Evolutionary conservation across 2,888 invertebrate species (phyloP).

Genomic region (Heliconius cydno): DNA sequence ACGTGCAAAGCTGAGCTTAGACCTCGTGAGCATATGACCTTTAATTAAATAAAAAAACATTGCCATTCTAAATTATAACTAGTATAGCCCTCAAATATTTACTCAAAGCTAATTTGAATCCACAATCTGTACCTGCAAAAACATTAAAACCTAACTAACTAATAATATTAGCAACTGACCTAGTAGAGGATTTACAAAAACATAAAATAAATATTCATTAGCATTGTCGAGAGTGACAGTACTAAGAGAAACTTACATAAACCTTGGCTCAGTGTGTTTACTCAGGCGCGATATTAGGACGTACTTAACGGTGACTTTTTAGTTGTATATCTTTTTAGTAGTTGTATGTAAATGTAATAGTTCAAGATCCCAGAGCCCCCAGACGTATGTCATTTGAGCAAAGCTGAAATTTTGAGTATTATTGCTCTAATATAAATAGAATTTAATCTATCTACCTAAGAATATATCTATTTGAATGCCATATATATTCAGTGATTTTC

Average conservation of each 20-base stretch:
- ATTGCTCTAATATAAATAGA: too few species aligned
- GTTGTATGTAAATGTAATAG: neutral
- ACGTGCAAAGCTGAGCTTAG: too few species aligned
- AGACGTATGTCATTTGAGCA: too few species aligned
- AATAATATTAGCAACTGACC: neutral
- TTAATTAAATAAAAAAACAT: neutral
- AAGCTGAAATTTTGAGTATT: too few species aligned
- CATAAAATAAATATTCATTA: slow-evolving; percentile 15
- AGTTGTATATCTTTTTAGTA: neutral
- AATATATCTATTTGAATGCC: too few species aligned
- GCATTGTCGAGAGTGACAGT: slow-evolving; percentile 20
- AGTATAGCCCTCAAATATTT: neutral
- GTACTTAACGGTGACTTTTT: slow-evolving; percentile 18
- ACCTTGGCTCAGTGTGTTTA: slow-evolving; percentile 18
- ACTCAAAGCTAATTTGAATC: neutral
- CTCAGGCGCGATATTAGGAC: slow-evolving; percentile 21
- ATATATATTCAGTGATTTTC: too few species aligned
- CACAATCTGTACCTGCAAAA: neutral
- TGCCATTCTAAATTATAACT: neutral
- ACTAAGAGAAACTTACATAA: slow-evolving; percentile 18
- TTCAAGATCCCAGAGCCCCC: too few species aligned
- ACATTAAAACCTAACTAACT: neutral
- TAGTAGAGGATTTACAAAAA: neutral
- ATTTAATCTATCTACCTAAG: too few species aligned
- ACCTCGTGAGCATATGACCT: too few species aligned